Evolutionary conservation across 64 coral and sea anemone genomes (phyloP).

Genomic region (Anthopleura sola): DNA sequence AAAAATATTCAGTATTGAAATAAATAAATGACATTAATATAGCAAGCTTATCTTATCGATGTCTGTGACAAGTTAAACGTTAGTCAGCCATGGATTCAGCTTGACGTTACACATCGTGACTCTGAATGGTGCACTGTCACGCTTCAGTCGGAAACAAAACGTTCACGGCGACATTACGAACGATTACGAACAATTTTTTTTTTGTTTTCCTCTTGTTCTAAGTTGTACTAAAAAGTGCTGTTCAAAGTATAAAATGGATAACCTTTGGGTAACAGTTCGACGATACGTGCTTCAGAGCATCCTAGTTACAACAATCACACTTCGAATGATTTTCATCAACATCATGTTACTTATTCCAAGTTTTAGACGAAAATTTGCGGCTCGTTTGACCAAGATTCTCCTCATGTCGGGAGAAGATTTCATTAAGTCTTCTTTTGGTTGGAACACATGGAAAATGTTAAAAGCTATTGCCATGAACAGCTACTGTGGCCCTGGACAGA

Average conservation of each 20-base stretch:
- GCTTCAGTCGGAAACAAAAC: too few relatives aligned
- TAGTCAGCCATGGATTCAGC: too few relatives aligned
- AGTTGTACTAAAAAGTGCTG: too few relatives aligned
- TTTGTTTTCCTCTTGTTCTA: too few relatives aligned
- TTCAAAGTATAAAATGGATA: background rate
- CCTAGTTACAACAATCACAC: background rate
- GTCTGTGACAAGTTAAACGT: too few relatives aligned
- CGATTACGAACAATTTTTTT: too few relatives aligned
- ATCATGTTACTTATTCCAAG: background rate
- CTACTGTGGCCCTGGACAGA: background rate
- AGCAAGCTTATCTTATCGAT: too few relatives aligned
- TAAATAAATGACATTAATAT: too few relatives aligned
- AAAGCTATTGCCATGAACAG: background rate
- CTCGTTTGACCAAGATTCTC: background rate
- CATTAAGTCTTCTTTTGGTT: background rate
- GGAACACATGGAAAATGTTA: background rate
- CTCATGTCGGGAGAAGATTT: background rate
- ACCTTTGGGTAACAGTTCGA: background rate
- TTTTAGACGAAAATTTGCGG: background rate
- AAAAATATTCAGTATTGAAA: too few relatives aligned
- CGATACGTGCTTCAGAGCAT: background rate
- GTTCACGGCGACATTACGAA: too few relatives aligned
- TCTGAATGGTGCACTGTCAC: too few relatives aligned
- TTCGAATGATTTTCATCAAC: background rate
- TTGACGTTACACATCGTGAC: too few relatives aligned